phyloP scores from a whole-genome alignment of 1,140 invertebrate species.

The Gonioctena quinquepunctata region DNA sequence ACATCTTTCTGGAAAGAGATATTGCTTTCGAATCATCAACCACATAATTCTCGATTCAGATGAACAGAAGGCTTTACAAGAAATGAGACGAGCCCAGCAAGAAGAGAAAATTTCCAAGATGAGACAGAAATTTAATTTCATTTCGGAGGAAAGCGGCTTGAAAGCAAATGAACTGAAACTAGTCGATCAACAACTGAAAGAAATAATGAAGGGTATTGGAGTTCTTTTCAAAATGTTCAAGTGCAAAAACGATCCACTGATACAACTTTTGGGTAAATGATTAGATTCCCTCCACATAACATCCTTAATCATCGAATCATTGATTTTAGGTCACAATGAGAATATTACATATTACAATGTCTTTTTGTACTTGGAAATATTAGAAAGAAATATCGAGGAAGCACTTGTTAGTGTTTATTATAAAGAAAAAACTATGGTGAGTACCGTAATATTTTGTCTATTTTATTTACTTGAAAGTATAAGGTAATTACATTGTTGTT shows the following conservation, averaged over 20 bases:
- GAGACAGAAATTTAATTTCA: constrained; percentile 51
- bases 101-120: constrained; percentile 58
- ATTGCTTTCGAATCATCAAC: too few relatives aligned
- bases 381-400: constrained; percentile 63
- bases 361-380: constrained; percentile 71
- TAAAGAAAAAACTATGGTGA: constrained; percentile 32
- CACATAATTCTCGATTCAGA: too few relatives aligned
- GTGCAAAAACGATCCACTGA: constrained; percentile 71
- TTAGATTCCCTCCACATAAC: neutral
- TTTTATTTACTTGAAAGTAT: neutral
- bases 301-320: neutral
- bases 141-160: constrained; percentile 53
- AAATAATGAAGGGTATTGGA: constrained; percentile 62
- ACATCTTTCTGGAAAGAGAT: too few relatives aligned
- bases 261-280: constrained; percentile 47
- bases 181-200: constrained; percentile 58
- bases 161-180: constrained; percentile 59
- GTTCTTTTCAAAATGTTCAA: constrained; percentile 64
- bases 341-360: constrained; percentile 72
- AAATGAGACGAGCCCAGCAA: constrained; percentile 58
- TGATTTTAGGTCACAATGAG: constrained; percentile 58
- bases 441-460: neutral
- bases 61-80: constrained; percentile 55
- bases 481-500: neutral
- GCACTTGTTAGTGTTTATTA: constrained; percentile 62